These are phyloP conservation scores for Synanceia verrucosa DNA, from an alignment of 2,797 vertebrate species.

Conservation along the genomic window DNA sequence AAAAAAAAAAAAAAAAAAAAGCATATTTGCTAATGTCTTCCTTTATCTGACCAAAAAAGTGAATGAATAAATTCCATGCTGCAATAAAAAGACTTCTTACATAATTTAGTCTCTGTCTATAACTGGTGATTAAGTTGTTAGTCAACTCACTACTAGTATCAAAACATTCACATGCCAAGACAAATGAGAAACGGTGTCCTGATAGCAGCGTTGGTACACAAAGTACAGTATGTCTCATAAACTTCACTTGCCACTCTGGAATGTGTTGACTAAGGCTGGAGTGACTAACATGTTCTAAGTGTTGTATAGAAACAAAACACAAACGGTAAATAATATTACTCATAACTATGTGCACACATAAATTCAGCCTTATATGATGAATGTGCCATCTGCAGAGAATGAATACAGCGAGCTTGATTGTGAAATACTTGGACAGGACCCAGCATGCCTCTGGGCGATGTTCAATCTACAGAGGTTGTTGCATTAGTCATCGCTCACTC, in stretches of 20 bases:
- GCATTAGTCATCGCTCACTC: slow-evolving; percentile 38
- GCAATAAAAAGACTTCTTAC: background rate
- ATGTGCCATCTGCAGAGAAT: slow-evolving; percentile 24
- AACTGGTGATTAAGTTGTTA: background rate
- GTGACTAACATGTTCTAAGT: slow-evolving; percentile 35
- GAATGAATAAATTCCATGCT: background rate
- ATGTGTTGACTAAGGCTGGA: slow-evolving; percentile 35
- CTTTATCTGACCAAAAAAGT: slow-evolving; percentile 1
- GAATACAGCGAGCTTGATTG: slow-evolving; percentile 31
- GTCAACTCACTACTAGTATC: background rate
- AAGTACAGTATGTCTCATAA: slow-evolving; percentile 2
- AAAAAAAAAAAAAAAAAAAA: background rate
- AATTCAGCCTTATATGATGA: slow-evolving; percentile 17
- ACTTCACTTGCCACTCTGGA: slow-evolving; percentile 13
- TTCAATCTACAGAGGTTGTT: slow-evolving; percentile 29
- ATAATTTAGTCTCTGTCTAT: background rate
- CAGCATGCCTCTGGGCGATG: slow-evolving; percentile 17
- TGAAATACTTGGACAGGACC: slow-evolving; percentile 52
- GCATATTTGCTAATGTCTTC: background rate
- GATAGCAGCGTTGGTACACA: slow-evolving; percentile 7
- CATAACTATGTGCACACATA: background rate
- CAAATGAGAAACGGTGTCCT: background rate
- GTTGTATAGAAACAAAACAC: slow-evolving; percentile 17
- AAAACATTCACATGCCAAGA: background rate
- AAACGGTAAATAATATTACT: slow-evolving; percentile 17